Conservation (phyloP, 2,888 invertebrate genomes). For the Drosophila algonquin region DNA sequence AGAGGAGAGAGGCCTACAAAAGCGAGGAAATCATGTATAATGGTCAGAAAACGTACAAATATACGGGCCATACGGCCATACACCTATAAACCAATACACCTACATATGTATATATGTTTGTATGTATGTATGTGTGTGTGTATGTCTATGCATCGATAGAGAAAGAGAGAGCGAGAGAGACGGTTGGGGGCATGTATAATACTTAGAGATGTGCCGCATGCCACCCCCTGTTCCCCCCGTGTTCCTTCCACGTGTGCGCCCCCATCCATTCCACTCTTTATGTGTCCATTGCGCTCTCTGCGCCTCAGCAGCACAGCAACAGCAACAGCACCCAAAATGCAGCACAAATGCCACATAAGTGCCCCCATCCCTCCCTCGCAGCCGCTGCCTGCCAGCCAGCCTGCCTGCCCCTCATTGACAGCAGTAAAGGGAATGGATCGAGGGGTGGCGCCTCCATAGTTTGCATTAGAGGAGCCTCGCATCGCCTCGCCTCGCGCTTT, state of each 20-base stretch:
- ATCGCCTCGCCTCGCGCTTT: background rate
- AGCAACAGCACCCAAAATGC: slow-evolving; percentile 55
- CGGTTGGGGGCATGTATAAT: slow-evolving; percentile 39
- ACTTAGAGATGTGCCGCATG: slow-evolving; percentile 41
- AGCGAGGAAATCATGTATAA: slow-evolving; percentile 73
- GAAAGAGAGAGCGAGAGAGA: too few relatives aligned
- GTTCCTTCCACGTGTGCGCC: slow-evolving; percentile 3
- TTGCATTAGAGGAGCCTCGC: slow-evolving; percentile 58
- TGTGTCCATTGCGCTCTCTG: slow-evolving; percentile 67
- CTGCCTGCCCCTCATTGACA: slow-evolving; percentile 48
- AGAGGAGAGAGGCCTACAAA: slow-evolving; percentile 32
- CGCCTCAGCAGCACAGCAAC: slow-evolving; percentile 30
- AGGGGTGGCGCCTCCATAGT: slow-evolving; percentile 21
- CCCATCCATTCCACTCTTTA: slow-evolving; percentile 30
- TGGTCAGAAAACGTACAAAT: slow-evolving; percentile 62
- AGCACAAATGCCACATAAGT: slow-evolving; percentile 76
- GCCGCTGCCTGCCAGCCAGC: too few relatives aligned
- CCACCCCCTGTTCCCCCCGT: background rate
- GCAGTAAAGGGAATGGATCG: background rate
- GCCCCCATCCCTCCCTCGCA: slow-evolving; percentile 34
- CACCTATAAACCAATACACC: slow-evolving; percentile 14
- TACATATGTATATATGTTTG: slow-evolving; percentile 1
- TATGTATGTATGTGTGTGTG: slow-evolving; percentile 3
- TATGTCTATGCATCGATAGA: slow-evolving; percentile 12
- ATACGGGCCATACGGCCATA: slow-evolving; percentile 18